phyloP scores from a whole-genome alignment of 2,888 invertebrate genomes.

The Lycocerus yunnanus region DNA sequence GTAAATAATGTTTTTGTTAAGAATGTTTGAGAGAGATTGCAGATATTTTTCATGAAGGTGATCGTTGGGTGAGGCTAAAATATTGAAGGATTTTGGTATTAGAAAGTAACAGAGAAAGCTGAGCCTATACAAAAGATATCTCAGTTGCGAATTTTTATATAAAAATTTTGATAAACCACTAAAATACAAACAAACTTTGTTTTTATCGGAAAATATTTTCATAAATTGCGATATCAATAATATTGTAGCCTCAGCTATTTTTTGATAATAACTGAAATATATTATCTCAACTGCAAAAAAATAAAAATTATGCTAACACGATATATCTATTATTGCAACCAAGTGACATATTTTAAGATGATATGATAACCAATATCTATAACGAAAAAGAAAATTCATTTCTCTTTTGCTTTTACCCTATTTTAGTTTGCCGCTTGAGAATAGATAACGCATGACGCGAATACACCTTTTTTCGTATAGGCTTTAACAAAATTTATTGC shows the following conservation, averaged over 20 bases:
- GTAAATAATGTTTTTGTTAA: neutral
- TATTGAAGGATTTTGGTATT: neutral
- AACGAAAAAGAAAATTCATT: slow-evolving; percentile 2
- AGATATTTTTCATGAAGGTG: neutral
- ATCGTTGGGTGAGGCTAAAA: neutral
- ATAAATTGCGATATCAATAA: neutral
- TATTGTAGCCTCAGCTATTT: neutral
- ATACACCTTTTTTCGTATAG: slow-evolving; percentile 1
- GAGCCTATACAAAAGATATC: neutral
- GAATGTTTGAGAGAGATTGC: neutral
- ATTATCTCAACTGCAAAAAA: neutral
- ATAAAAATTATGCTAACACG: neutral
- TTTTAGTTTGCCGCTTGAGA: slow-evolving; percentile 3
- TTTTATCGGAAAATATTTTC: neutral
- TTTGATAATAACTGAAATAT: neutral
- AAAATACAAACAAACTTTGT: neutral
- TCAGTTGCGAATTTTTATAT: neutral
- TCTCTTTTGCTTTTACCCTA: neutral
- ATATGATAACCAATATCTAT: slow-evolving; percentile 5
- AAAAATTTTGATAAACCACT: neutral
- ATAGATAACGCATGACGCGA: slow-evolving; percentile 3
- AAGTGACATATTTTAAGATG: slow-evolving; percentile 2
- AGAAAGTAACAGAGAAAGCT: neutral
- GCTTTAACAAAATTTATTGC: neutral
- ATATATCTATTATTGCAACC: neutral